phyloP scores from a whole-genome alignment of 2,113 vertebrate species.

The Gasterosteus aculeatus region DNA sequence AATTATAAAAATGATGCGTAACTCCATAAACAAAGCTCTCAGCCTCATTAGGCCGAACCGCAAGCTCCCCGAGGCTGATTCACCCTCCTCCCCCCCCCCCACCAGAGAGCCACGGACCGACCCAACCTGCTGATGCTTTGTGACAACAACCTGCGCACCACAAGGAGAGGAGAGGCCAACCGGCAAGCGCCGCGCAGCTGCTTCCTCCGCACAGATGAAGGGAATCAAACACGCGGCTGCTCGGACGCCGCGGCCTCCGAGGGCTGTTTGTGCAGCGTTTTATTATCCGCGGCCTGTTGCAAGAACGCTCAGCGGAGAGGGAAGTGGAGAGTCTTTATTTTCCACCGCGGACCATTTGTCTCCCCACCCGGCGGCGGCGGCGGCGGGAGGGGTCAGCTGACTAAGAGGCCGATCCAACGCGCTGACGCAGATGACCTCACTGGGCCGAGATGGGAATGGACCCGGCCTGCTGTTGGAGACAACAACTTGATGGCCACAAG shows the following conservation, averaged over 20 bases:
- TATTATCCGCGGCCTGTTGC: conserved; percentile 84
- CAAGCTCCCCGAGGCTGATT: conserved; percentile 87
- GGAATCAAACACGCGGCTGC: conserved; percentile 44
- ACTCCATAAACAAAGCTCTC: conserved; percentile 93
- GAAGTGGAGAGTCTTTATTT: conserved; percentile 73
- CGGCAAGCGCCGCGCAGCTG: too few relatives aligned
- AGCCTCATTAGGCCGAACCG: conserved; percentile 90
- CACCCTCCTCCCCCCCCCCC: neutral
- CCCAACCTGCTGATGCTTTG: conserved; percentile 87
- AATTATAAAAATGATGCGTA: conserved; percentile 93
- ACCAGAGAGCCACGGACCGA: conserved; percentile 66
- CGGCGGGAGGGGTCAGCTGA: conserved; percentile 80
- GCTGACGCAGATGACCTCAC: conserved; percentile 32
- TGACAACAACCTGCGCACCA: conserved; percentile 77
- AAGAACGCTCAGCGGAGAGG: conserved; percentile 61
- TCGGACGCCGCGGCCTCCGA: conserved; percentile 75
- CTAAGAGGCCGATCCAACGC: conserved; percentile 48
- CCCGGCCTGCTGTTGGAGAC: neutral
- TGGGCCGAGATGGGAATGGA: neutral
- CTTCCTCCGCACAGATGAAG: neutral
- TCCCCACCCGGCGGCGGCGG: conserved; percentile 47
- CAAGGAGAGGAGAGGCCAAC: neutral
- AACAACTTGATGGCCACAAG: neutral
- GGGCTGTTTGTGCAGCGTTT: conserved; percentile 86
- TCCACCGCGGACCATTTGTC: conserved; percentile 80